Conservation (phyloP, 2,888 invertebrate species). For the Cotesia congregata region DNA sequence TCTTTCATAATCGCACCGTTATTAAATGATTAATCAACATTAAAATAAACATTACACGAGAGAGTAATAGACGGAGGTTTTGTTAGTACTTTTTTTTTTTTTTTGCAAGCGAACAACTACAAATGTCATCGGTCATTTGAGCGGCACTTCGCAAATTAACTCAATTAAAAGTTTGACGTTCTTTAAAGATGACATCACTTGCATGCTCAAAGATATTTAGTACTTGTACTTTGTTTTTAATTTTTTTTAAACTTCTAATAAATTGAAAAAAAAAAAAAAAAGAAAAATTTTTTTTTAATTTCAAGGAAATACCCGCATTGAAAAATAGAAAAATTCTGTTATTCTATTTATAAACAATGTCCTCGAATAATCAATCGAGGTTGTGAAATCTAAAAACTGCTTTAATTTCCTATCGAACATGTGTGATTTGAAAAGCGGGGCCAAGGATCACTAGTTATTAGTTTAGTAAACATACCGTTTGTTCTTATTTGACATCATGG, state of each 20-base stretch:
- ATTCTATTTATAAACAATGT: neutral
- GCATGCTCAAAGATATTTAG: neutral
- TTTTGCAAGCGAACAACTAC: neutral
- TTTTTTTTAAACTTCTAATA: no score
- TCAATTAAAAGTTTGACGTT: neutral
- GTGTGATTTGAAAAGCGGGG: slow-evolving; percentile 38
- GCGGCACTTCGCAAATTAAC: neutral
- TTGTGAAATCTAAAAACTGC: slow-evolving; percentile 38
- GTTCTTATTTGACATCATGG: slow-evolving; percentile 53
- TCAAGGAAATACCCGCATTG: neutral
- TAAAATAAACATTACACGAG: neutral
- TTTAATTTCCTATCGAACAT: slow-evolving; percentile 33
- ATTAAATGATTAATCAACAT: slow-evolving; percentile 5
- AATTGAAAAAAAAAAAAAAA: neutral
- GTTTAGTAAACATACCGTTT: slow-evolving; percentile 42
- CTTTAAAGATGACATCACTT: neutral
- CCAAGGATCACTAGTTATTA: slow-evolving; percentile 58
- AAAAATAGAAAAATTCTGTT: neutral
- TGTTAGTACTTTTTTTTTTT: neutral
- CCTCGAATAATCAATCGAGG: slow-evolving; percentile 35
- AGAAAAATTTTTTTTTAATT: neutral
- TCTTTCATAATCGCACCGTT: neutral
- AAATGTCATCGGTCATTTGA: neutral
- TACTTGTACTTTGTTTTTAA: no score
- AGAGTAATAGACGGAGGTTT: neutral